Evolutionary conservation across 2,888 invertebrate genomes (phyloP).

Genomic region (Spialia ferax): DNA sequence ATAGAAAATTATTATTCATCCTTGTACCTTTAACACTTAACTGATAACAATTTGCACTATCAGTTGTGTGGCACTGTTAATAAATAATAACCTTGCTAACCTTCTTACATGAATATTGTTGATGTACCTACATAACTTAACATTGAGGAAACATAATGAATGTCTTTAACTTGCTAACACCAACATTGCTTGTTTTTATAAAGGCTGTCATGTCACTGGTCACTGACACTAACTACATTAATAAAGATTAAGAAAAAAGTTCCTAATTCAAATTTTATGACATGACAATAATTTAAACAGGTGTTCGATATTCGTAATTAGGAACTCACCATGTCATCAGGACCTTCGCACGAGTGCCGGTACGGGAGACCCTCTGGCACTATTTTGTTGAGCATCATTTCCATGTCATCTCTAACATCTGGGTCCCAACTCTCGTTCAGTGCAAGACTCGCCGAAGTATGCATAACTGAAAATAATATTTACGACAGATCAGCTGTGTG

Average conservation of each 20-base stretch:
- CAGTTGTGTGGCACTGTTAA: neutral
- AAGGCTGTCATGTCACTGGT: constrained; percentile 35
- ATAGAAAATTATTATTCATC: neutral
- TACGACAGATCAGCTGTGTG: constrained; percentile 65
- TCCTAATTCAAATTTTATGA: neutral
- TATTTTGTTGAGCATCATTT: constrained; percentile 99
- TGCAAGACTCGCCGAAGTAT: constrained; percentile 98
- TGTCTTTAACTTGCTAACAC: constrained; percentile 27
- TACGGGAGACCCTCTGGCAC: constrained; percentile 98
- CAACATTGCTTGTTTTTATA: too few species aligned
- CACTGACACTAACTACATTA: constrained; percentile 45
- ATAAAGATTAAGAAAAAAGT: neutral
- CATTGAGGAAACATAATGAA: neutral
- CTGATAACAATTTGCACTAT: neutral
- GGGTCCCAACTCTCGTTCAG: constrained; percentile 99
- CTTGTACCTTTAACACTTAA: constrained; percentile 26
- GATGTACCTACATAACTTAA: neutral
- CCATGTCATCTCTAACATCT: constrained; percentile 98
- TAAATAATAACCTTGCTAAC: neutral
- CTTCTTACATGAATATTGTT: neutral
- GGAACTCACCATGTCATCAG: constrained; percentile 97
- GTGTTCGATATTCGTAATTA: constrained; percentile 1
- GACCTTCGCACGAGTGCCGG: constrained; percentile 98
- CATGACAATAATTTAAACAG: neutral
- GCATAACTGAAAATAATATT: constrained; percentile 92